Conservation (phyloP, 2,797 vertebrate genomes). For the Phoxinus dragarum region DNA sequence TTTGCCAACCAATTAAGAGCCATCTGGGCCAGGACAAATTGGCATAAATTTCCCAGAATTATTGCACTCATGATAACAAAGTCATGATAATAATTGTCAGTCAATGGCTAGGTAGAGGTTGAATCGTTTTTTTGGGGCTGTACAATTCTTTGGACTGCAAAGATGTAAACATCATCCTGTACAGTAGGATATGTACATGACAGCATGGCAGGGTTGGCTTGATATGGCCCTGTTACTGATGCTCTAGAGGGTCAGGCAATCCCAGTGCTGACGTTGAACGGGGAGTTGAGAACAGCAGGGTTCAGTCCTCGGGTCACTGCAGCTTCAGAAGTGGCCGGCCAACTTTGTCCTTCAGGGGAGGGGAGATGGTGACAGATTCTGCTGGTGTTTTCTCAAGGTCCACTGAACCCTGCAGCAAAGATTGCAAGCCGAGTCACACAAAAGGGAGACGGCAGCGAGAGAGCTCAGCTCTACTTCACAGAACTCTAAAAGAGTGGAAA, state of each 20-base stretch:
- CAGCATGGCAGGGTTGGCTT: conserved; percentile 66
- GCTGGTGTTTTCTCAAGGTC: conserved; percentile 81
- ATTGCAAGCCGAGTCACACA: conserved; percentile 69
- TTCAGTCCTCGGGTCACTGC: conserved; percentile 79
- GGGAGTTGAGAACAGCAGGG: conserved; percentile 77
- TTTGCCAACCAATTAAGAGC: conserved; percentile 96
- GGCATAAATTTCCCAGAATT: conserved; percentile 68
- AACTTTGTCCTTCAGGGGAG: conserved; percentile 77
- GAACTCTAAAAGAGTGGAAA: conserved; percentile 70
- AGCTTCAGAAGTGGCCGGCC: conserved; percentile 78
- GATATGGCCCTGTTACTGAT: conserved; percentile 67
- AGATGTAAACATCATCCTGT: conserved; percentile 9
- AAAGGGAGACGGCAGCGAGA: conserved; percentile 61
- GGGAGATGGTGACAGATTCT: conserved; percentile 75
- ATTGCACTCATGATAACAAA: conserved; percentile 50
- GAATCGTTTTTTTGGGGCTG: neutral
- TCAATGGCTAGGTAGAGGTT: conserved; percentile 15
- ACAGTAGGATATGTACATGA: conserved; percentile 59
- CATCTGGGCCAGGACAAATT: conserved; percentile 87
- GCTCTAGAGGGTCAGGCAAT: conserved; percentile 75
- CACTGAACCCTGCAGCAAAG: conserved; percentile 78
- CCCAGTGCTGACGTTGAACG: conserved; percentile 75
- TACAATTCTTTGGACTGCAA: neutral
- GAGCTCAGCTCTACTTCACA: conserved; percentile 77
- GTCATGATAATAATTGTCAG: conserved; percentile 49